phyloP scores from a whole-genome alignment of 1,140 invertebrate genomes.

The Laodelphax striatellus region DNA sequence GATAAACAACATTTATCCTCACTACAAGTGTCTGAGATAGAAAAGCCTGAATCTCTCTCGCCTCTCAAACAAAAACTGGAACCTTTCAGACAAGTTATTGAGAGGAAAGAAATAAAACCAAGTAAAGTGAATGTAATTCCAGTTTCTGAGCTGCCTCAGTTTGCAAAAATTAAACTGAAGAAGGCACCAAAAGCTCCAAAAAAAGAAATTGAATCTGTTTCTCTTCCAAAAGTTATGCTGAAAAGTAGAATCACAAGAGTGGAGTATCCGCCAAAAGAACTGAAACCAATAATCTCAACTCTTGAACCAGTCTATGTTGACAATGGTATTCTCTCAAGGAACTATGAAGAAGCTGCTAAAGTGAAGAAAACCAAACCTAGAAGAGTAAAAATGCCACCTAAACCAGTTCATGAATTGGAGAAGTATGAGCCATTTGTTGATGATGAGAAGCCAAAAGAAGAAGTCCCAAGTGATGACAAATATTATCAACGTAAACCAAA shows the following conservation, averaged over 20 bases:
- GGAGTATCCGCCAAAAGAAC: conserved; percentile 32
- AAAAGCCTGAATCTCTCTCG: conserved; percentile 3
- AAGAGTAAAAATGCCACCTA: conserved; percentile 31
- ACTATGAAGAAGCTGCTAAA: conserved; percentile 51
- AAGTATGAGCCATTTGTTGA: conserved; percentile 35
- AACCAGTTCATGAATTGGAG: conserved; percentile 40
- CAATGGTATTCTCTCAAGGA: conserved; percentile 52
- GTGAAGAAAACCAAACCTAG: conserved; percentile 43
- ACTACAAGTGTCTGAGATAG: conserved; percentile 29
- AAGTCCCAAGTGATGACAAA: neutral
- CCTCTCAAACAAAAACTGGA: neutral
- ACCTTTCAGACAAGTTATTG: conserved; percentile 16
- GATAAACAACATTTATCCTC: conserved; percentile 32
- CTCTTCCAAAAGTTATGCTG: conserved; percentile 49
- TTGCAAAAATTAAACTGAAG: conserved; percentile 49
- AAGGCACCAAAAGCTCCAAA: conserved; percentile 37
- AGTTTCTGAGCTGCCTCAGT: conserved; percentile 39
- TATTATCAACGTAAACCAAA: no score
- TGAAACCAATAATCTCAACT: conserved; percentile 20
- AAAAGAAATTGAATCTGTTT: conserved; percentile 35
- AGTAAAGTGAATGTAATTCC: conserved; percentile 33
- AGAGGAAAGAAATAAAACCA: conserved; percentile 34
- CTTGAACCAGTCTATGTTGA: conserved; percentile 32
- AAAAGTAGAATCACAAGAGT: conserved; percentile 47
- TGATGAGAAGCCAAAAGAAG: conserved; percentile 32